A percentile compares a stretch with the other conserved stretches of the same genome.
Conservation (phyloP, 2,797 vertebrate genomes). For the Notamacropus eugenii region DNA sequence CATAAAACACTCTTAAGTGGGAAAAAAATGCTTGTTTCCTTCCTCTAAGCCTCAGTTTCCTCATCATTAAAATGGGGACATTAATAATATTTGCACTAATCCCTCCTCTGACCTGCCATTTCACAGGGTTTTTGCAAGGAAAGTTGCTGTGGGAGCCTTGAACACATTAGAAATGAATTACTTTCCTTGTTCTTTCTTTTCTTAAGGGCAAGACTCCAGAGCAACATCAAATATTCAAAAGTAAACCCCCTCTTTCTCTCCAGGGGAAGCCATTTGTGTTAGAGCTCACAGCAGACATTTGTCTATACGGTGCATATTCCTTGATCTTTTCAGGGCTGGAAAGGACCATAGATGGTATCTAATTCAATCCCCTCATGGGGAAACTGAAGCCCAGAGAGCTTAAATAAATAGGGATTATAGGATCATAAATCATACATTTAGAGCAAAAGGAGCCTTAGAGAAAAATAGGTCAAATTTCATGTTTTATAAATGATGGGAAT, state of each 20-base stretch:
- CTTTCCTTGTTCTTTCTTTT: background rate
- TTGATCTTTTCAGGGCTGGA: background rate
- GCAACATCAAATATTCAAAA: background rate
- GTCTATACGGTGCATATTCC: background rate
- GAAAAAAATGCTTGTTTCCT: background rate
- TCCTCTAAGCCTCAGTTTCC: background rate
- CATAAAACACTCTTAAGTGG: too few relatives aligned
- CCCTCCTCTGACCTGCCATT: background rate
- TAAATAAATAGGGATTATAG: background rate
- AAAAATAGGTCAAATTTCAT: background rate
- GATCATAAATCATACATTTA: background rate
- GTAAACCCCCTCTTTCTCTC: background rate
- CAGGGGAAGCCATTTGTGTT: background rate
- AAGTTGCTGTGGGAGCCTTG: background rate
- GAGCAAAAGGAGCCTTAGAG: background rate
- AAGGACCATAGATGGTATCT: background rate
- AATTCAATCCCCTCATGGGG: background rate
- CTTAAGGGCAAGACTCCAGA: background rate
- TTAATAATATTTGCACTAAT: background rate
- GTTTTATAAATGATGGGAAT: background rate
- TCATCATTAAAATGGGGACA: background rate
- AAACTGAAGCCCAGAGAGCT: background rate
- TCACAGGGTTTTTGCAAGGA: background rate
- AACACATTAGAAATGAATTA: background rate
- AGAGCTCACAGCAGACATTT: background rate